Conservation (phyloP, 1,140 invertebrate genomes). For the Zaprionus nigranus region DNA sequence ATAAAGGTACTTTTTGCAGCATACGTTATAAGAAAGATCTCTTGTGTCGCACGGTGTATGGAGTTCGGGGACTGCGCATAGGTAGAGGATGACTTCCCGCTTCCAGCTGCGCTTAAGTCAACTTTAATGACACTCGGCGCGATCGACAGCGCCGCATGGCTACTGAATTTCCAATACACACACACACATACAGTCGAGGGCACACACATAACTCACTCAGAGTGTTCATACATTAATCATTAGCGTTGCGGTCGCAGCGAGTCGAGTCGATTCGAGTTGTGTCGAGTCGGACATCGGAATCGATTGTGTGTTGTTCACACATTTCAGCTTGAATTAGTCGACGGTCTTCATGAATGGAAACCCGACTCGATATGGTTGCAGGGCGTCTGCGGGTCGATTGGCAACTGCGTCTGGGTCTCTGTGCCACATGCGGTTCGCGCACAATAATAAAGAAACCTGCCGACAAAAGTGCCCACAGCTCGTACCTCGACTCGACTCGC, state of each 20-base stretch:
- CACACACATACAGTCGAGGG: slow-evolving; percentile 5
- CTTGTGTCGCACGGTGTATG: slow-evolving; percentile 22
- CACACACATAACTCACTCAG: slow-evolving; percentile 39
- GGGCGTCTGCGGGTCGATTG: slow-evolving; percentile 29
- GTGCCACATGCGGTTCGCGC: slow-evolving; percentile 70
- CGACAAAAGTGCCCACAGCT: slow-evolving; percentile 55
- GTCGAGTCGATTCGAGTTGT: not conserved
- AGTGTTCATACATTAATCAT: slow-evolving; percentile 79
- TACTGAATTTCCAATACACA: slow-evolving; percentile 62
- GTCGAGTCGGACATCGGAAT: slow-evolving; percentile 13
- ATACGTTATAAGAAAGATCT: not conserved
- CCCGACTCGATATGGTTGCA: slow-evolving; percentile 41
- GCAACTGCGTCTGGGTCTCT: slow-evolving; percentile 18
- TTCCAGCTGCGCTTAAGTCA: slow-evolving; percentile 74
- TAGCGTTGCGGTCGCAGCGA: slow-evolving; percentile 38
- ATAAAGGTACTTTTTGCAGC: not conserved
- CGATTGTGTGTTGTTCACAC: slow-evolving; percentile 72
- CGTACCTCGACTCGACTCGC: not conserved
- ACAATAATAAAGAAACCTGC: slow-evolving; percentile 77
- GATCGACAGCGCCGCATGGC: slow-evolving; percentile 70
- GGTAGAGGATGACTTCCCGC: slow-evolving; percentile 25
- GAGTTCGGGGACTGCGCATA: slow-evolving; percentile 11
- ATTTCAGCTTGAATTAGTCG: slow-evolving; percentile 78
- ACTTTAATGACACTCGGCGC: slow-evolving; percentile 76
- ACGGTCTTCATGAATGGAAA: slow-evolving; percentile 72